Evolutionary conservation across 2,888 invertebrate species (phyloP), one percentile per base, ranked within the genome.

Genomic region (Autographa pulchrina): DNA sequence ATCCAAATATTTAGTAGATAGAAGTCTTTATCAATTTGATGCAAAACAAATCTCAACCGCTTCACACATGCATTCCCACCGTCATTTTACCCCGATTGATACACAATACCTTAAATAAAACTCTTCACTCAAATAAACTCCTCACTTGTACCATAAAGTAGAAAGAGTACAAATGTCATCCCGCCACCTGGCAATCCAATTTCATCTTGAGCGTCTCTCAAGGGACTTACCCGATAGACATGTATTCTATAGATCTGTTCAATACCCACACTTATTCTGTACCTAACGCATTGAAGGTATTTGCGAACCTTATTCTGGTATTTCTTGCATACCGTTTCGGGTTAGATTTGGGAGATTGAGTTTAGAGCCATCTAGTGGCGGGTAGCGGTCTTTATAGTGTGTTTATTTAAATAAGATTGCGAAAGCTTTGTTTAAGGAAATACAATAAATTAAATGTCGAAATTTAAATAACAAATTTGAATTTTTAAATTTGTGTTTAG

Each of bases 181-280:
- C 72, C 67, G 75, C 65, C 68, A 81, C 74, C 81, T 86, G 85
- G 85, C 88, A 89, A 88, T 89, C 85, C 85, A 87, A 88, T 88
- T 88, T 81, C 82, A 86, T 84, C 83, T 84, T 78, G 79, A 81
- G 77, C 78, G 74, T 58, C 65, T 83, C 88, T 80, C 78, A 64
- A 73, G 82, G 79, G 86, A 70, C 66, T 83, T 74, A 63, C 72
- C 58, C 74, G 77, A 76, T 75, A 74, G 72, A 69, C 67, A 59
- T 71, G 43, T 43, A n/a, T 31, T 78, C 75, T 69, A 60, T 54
- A 41, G 62, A 16, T 43, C 72, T 62, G 83, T 75, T 81, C 76
- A 78, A 81, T 82, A 65, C 41, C 62, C 48, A 68, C 72, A 81
- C 74, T 79, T 67, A 77, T 65, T 66, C 74, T 62, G 43, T 72